Conservation (phyloP, 2,797 vertebrate genomes). For the Macroramphosus scolopax region DNA sequence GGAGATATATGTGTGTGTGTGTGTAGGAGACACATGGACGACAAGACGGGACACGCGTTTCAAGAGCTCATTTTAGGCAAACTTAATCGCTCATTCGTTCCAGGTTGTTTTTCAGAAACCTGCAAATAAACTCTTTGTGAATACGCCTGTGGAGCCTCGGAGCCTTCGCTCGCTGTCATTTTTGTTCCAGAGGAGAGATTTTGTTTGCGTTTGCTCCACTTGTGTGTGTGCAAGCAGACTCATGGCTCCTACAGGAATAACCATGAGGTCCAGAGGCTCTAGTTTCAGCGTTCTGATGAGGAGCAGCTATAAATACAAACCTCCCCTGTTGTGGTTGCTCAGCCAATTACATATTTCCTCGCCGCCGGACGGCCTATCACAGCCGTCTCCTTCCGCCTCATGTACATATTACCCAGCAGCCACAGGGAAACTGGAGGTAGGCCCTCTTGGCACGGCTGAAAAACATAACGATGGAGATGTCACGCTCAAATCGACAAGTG, state of each 20-base stretch:
- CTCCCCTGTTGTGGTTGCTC: constrained; percentile 21
- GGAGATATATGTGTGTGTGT: constrained; percentile 4
- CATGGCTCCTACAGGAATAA: constrained; percentile 70
- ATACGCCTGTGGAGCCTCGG: too few species aligned
- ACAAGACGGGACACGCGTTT: too few species aligned
- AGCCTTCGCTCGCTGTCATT: too few species aligned
- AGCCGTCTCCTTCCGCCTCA: constrained; percentile 9
- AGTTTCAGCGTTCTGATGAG: constrained; percentile 73
- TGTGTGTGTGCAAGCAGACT: constrained; percentile 10
- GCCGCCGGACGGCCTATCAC: constrained; percentile 15
- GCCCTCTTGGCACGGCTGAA: constrained; percentile 6
- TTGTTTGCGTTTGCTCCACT: constrained; percentile 14
- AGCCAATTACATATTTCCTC: constrained; percentile 32
- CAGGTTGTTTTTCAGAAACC: neutral
- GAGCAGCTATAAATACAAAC: constrained; percentile 70
- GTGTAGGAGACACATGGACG: too few species aligned
- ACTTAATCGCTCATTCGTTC: neutral
- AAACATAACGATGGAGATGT: neutral
- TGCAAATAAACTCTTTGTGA: neutral
- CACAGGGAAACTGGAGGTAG: constrained; percentile 23
- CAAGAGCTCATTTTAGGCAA: too few species aligned
- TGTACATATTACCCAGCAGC: constrained; percentile 52
- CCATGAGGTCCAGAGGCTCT: constrained; percentile 58
- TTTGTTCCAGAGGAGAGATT: constrained; percentile 2
- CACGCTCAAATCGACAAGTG: too few species aligned